A percentile compares a stretch with the other conserved stretches of the same genome.
phyloP scores from a whole-genome alignment of 2,888 invertebrate species.

The Zygaena filipendulae region DNA sequence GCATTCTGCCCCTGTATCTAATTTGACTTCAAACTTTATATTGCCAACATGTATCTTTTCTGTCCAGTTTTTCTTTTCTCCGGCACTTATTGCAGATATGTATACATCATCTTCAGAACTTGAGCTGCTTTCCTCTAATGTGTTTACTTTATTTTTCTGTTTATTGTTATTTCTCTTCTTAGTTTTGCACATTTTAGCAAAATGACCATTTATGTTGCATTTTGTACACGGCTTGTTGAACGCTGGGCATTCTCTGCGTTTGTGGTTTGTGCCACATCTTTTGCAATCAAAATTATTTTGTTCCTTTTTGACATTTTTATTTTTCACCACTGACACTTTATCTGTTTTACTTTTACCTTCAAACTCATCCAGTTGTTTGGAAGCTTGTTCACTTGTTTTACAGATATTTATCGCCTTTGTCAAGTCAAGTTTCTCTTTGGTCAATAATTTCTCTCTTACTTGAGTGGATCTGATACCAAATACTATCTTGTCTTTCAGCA shows the following conservation, averaged over 20 bases:
- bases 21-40: conserved; percentile 7
- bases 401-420: conserved; percentile 13
- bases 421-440: conserved; percentile 10
- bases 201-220: conserved; percentile 6
- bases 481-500: conserved; percentile 17
- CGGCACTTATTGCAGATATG: conserved; percentile 7
- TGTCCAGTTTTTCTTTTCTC: conserved; percentile 10
- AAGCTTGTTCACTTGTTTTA: conserved; percentile 12
- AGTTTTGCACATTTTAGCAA: conserved; percentile 5
- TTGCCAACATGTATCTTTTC: conserved; percentile 11
- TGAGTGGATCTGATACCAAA: conserved; percentile 15
- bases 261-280: conserved; percentile 7
- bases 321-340: conserved; percentile 5
- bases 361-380: conserved; percentile 10
- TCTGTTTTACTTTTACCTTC: conserved; percentile 7
- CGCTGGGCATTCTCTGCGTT: conserved; percentile 7
- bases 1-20: conserved; percentile 12
- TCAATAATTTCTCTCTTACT: too few relatives aligned
- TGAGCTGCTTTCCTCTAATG: too few relatives aligned
- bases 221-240: conserved; percentile 7
- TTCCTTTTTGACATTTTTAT: conserved; percentile 4
- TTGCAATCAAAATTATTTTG: too few relatives aligned
- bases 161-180: conserved; percentile 4
- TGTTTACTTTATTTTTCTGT: conserved; percentile 10
- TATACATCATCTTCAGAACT: conserved; percentile 11